Base-by-base conservation (phyloP, 2,113 vertebrate species). In the Piaya cayana region DNA sequence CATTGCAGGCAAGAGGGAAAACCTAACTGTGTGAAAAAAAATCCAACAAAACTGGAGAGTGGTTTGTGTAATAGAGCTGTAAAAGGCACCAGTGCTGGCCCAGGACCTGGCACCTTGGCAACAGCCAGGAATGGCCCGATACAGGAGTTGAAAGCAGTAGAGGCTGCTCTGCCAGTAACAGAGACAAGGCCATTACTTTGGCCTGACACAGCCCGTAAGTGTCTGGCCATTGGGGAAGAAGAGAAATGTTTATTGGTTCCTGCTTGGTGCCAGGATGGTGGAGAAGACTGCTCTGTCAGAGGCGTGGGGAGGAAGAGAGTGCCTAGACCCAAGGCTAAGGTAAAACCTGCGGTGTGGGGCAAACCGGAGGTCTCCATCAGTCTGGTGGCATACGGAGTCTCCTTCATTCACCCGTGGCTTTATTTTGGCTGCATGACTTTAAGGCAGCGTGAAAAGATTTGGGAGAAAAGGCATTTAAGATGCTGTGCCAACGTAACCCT, bases 151-250 rank as follows among this genome's bases (percentile, higher is more conserved):
- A 77, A 82, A 97, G 90, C 52, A 45, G 25, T 3, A 1, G 56
- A 91, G 80, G 52, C 52, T 91, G 84, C 82, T 69, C 50, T 92
- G 91, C 74, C 94, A 86, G 72, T 45, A 75, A 76, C 14, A 58
- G 69, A 71, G 69, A 64, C 77, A 84, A 59, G 85, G 37, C 67
- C 75, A 42, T 95, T 63, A 55, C 74, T 91, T 63, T 25, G 45
- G 20, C 17, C 67, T 82, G 84, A 77, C 82, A 85, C 36, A 70
- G 67, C 30, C 39, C 74, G 42, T 11, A 30, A 78, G 58, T 53
- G 69, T 23, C 90, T 78, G 64, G 76, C 39, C 11, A 2, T 29
- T 0, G 0, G n/a, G 39, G 27, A 50, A 4, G 15, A 15, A 43
- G 13, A 37, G 18, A 58, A 90, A 74, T 30, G 20, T 78, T 88